Evolutionary conservation across 2,888 invertebrate species (phyloP).

Genomic region (Macroteleia sp.): DNA sequence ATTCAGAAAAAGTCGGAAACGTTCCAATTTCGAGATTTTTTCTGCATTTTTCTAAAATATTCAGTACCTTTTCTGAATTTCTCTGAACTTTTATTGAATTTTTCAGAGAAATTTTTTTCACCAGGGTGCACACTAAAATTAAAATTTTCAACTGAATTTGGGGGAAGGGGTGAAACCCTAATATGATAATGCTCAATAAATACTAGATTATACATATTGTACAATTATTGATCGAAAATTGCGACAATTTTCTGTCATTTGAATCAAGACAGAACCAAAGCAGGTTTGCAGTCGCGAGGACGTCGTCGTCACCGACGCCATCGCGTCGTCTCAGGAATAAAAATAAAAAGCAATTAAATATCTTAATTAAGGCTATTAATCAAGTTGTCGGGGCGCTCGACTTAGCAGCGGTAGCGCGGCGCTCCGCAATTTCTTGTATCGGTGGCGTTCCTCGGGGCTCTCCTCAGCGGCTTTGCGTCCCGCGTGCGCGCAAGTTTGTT

Average conservation of each 20-base stretch:
- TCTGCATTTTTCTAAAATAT: too few species aligned
- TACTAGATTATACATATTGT: too few species aligned
- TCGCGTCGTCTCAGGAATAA: constrained; percentile 74
- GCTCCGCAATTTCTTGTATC: constrained; percentile 74
- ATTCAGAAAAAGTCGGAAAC: too few species aligned
- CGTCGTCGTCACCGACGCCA: constrained; percentile 72
- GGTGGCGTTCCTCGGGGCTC: constrained; percentile 42
- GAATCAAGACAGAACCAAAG: constrained; percentile 9
- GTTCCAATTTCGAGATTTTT: too few species aligned
- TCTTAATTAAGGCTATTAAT: constrained; percentile 86
- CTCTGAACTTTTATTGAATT: too few species aligned
- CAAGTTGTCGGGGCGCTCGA: constrained; percentile 84
- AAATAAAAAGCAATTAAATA: constrained; percentile 85
- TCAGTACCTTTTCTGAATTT: too few species aligned
- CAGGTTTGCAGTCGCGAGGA: constrained; percentile 19
- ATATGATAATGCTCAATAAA: too few species aligned
- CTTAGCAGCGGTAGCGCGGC: constrained; percentile 79
- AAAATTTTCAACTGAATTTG: too few species aligned
- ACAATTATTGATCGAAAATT: background rate
- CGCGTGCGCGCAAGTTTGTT: constrained; percentile 47
- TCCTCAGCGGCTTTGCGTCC: constrained; percentile 37
- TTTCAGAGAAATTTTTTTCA: too few species aligned
- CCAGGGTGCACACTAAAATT: too few species aligned
- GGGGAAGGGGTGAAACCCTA: too few species aligned
- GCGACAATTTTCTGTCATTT: constrained; percentile 7